phyloP scores from a whole-genome alignment of 1,140 invertebrate species.

The Drosophila insularis region DNA sequence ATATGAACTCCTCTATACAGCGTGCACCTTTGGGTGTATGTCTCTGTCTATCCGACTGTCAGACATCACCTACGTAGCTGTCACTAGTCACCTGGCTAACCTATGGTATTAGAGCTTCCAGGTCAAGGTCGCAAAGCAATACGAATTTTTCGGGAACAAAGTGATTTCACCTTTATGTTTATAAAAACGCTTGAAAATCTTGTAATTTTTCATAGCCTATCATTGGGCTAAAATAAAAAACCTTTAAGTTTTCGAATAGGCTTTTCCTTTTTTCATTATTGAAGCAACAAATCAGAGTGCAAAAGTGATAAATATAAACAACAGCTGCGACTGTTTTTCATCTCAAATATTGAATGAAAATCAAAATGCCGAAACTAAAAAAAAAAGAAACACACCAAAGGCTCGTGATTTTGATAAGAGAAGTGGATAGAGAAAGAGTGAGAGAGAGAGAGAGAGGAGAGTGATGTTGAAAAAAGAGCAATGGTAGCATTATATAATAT shows the following conservation, averaged over 20 bases:
- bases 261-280: conserved; percentile 9
- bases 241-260: background rate
- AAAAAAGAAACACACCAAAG: background rate
- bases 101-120: background rate
- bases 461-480: too few species aligned
- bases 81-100: background rate
- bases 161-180: background rate
- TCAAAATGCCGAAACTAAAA: conserved; percentile 57
- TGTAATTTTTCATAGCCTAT: background rate
- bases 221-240: background rate
- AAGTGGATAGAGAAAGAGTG: background rate
- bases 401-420: background rate
- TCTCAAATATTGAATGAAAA: conserved; percentile 50
- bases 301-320: conserved; percentile 36
- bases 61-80: background rate
- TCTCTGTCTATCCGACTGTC: background rate
- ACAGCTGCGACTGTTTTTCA: conserved; percentile 38
- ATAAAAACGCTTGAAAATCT: background rate
- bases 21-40: background rate
- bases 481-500: background rate
- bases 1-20: background rate
- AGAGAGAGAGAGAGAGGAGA: too few species aligned
- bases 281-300: conserved; percentile 22
- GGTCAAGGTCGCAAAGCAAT: too few species aligned
- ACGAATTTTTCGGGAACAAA: background rate